Conservation (phyloP, 2,113 vertebrate genomes). For the Lagopus muta region DNA sequence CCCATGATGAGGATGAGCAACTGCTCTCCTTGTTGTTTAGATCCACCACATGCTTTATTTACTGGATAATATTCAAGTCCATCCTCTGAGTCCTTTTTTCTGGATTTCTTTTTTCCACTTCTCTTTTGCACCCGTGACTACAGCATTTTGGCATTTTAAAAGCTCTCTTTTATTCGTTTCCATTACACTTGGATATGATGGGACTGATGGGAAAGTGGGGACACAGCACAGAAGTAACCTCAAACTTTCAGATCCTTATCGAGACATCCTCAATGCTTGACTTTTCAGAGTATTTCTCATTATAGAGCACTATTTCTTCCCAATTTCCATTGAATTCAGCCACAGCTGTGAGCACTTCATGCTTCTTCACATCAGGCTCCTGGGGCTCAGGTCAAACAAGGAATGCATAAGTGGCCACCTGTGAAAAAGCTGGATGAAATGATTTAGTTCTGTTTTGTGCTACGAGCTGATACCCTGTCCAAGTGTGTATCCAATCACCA, state of each 20-base stretch:
- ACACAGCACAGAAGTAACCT: neutral
- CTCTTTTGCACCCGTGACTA: neutral
- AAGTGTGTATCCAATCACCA: neutral
- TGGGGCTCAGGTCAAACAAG: neutral
- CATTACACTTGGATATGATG: accelerated
- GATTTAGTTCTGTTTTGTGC: neutral
- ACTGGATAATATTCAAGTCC: neutral
- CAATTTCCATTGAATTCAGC: neutral
- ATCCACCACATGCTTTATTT: neutral
- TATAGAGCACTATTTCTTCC: neutral
- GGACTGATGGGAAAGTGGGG: neutral
- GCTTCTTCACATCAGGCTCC: neutral
- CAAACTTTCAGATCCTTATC: neutral
- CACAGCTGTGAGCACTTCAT: neutral
- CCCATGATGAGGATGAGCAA: neutral
- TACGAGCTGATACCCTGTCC: neutral
- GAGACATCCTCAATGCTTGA: neutral
- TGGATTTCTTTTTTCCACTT: neutral
- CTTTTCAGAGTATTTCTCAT: neutral
- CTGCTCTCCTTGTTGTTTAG: neutral
- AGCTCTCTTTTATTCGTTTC: neutral
- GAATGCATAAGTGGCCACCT: neutral
- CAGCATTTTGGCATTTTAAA: neutral
- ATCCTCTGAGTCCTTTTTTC: neutral
- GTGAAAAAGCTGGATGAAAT: neutral